phyloP scores from a whole-genome alignment of 2,797 vertebrate species.

The Spinus olivaceus region DNA sequence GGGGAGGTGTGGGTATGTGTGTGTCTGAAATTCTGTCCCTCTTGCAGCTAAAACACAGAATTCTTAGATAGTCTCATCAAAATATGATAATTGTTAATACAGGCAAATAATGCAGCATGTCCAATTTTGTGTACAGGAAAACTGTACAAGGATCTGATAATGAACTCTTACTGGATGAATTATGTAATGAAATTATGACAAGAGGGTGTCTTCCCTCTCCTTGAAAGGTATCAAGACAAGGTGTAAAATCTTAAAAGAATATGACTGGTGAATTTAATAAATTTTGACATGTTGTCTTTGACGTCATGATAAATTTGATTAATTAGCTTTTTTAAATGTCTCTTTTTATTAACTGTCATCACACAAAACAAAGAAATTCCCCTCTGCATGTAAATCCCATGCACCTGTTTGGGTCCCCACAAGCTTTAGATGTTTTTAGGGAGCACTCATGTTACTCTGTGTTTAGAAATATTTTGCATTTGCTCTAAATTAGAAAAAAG shows the following conservation, averaged over 20 bases:
- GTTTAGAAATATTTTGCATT: neutral
- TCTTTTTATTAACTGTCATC: neutral
- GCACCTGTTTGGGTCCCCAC: neutral
- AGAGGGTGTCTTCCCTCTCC: neutral
- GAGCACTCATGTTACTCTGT: neutral
- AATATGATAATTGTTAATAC: neutral
- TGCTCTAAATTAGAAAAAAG: neutral
- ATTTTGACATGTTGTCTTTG: neutral
- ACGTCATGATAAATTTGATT: neutral
- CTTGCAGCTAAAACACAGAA: neutral
- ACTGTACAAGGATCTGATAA: neutral
- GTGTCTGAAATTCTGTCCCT: neutral
- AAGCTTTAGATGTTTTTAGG: neutral
- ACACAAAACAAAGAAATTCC: neutral
- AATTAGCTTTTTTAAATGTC: neutral
- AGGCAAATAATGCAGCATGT: neutral
- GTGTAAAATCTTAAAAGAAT: neutral
- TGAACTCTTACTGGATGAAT: neutral
- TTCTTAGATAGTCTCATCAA: neutral
- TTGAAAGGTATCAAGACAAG: neutral
- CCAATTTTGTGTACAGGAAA: neutral
- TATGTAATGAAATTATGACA: neutral
- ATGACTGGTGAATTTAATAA: neutral
- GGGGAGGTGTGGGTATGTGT: accelerated
- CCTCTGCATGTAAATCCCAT: accelerated